Conservation (phyloP, 30 jellyfish, hydroid and myxozoan genomes). For the Cassiopea andromeda region DNA sequence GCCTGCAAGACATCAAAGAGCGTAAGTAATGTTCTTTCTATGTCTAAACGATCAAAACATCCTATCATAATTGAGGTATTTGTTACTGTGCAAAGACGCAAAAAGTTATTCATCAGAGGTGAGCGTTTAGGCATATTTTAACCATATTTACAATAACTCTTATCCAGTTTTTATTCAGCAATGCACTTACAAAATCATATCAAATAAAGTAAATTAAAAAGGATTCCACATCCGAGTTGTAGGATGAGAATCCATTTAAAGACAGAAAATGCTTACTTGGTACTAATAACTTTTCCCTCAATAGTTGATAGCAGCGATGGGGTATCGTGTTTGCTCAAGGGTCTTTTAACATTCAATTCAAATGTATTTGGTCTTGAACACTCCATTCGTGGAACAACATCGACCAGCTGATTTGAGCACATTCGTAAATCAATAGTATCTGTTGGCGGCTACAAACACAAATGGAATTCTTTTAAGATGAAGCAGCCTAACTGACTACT, state of each 20-base stretch:
- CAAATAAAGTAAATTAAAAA: no score
- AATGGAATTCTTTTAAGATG: no score
- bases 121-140: no score
- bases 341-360: conserved; percentile 80
- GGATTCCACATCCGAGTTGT: no score
- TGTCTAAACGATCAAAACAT: no score
- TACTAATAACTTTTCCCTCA: conserved; percentile 77
- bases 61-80: no score
- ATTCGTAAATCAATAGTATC: conserved; percentile 83
- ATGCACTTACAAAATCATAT: no score
- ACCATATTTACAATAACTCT: no score
- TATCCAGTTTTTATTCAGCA: no score
- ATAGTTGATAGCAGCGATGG: conserved; percentile 85
- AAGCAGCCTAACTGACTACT: no score
- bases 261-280: conserved; percentile 59
- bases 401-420: conserved; percentile 73
- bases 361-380: conserved; percentile 99
- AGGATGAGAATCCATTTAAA: neutral
- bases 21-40: neutral
- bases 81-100: no score
- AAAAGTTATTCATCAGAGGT: no score
- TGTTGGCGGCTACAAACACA: conserved; percentile 77
- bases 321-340: conserved; percentile 53
- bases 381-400: conserved; percentile 90
- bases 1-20: conserved; percentile 25